Base-by-base conservation (phyloP, 1,140 invertebrate genomes). In the Parasteatoda tepidariorum region DNA sequence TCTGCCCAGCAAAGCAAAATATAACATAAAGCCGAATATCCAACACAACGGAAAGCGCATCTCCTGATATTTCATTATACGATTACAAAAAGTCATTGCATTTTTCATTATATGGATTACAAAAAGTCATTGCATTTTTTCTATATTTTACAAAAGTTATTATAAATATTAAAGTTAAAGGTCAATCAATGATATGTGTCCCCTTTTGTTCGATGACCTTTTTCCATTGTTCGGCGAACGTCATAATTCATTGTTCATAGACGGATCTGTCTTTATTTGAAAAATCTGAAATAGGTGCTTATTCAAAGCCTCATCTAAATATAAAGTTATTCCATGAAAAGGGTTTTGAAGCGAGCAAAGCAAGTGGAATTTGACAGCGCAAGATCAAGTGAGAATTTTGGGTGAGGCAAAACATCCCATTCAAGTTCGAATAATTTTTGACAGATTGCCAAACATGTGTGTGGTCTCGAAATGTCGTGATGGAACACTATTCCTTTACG, bases 381-480 rank as follows among this genome's bases (percentile, higher is more conserved):
- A 9, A 90, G 54, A 86, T 91, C 89, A 73, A 88, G 88, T 82
- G 85, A 88, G 86, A 89, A 90, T 68, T 88, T 88, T 86, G 89
- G 89, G 86, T 90, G 89, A 67, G 85, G 75, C 33, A 92, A 89
- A 84, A 89, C n/a, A n/a, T n/a, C n/a, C n/a, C 26, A 86, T 90
- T 87, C 89, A 88, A 90, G 57, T 87, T 87, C 83, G 61, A 87
- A 55, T 68, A 90, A 73, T 18, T 64, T 83, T 62, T 68, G 18
- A 22, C 28, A 6, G 68, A 41, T 75, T 87, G 15, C 9, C 68
- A 54, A 73, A 73, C 0, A 0, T n/a, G n/a, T 38, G 9, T 73
- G 87, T 31, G 84, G 86, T 76, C 66, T 67, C 11, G 79, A 86
- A 38, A 88, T 88, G 74, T 88, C 87, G 26, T 88, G 86, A 4